Conservation (phyloP, 2,797 vertebrate species). For the Molossus molossus region DNA sequence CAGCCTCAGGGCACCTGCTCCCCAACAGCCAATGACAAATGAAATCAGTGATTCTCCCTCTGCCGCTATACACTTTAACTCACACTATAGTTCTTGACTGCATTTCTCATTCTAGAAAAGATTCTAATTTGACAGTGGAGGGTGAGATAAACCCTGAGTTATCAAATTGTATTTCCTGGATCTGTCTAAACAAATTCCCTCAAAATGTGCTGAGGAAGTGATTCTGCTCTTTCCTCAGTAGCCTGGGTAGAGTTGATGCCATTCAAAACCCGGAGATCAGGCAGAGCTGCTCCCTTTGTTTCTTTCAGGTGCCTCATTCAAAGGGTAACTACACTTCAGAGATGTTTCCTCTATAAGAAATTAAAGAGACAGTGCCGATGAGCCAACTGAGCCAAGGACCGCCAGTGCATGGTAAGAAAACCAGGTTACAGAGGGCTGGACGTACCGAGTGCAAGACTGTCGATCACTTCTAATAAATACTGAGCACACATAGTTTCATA, state of each 20-base stretch:
- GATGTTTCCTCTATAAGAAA: neutral
- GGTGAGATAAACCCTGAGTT: conserved; percentile 67
- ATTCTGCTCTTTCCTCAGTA: neutral
- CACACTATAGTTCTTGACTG: neutral
- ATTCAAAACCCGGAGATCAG: conserved; percentile 52
- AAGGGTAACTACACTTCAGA: neutral
- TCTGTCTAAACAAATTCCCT: conserved; percentile 73
- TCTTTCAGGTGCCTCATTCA: neutral
- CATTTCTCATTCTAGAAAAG: conserved; percentile 42
- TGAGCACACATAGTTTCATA: neutral
- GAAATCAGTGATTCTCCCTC: neutral
- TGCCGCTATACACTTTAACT: neutral
- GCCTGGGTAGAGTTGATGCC: conserved; percentile 19
- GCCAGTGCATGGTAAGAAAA: neutral
- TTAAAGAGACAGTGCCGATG: neutral
- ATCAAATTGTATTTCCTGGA: conserved; percentile 71
- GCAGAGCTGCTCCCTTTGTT: neutral
- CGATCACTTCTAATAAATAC: no score
- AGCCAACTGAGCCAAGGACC: rapidly evolving
- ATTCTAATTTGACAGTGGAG: conserved; percentile 71
- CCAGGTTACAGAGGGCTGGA: neutral
- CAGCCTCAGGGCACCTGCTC: neutral
- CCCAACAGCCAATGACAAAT: neutral
- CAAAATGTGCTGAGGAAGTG: conserved; percentile 56
- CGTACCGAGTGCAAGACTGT: rapidly evolving